Conservation (phyloP, 2,113 vertebrate species). For the Chelonoidis abingdonii region DNA sequence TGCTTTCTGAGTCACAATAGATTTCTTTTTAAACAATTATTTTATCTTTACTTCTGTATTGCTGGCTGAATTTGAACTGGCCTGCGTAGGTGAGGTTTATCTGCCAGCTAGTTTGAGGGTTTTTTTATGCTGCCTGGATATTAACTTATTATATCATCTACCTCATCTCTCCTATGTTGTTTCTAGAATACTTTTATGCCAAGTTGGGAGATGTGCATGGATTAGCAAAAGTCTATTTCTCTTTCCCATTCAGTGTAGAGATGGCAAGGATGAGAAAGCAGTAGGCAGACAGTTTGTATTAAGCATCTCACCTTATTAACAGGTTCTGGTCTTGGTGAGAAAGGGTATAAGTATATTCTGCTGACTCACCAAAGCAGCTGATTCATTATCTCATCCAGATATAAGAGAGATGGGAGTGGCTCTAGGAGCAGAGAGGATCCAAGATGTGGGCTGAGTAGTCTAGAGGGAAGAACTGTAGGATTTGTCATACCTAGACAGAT, state of each 20-base stretch:
- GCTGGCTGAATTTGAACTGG: conserved; percentile 1
- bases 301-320: background rate
- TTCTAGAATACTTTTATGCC: background rate
- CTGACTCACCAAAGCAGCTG: background rate
- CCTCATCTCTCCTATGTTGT: background rate
- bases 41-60: background rate
- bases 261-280: background rate
- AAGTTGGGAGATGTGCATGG: background rate
- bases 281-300: background rate
- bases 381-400: background rate
- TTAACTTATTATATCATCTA: background rate
- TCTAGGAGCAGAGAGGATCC: background rate
- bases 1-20: conserved; percentile 2
- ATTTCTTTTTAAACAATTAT: background rate
- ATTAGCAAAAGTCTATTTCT: background rate
- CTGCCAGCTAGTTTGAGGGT: background rate
- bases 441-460: background rate
- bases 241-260: background rate
- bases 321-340: background rate
- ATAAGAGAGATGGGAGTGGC: background rate
- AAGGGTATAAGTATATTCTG: background rate
- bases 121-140: background rate
- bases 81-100: background rate
- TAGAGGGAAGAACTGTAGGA: background rate
- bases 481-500: background rate